phyloP scores from a whole-genome alignment of 2,797 vertebrate species.

The Centroberyx gerrardi region DNA sequence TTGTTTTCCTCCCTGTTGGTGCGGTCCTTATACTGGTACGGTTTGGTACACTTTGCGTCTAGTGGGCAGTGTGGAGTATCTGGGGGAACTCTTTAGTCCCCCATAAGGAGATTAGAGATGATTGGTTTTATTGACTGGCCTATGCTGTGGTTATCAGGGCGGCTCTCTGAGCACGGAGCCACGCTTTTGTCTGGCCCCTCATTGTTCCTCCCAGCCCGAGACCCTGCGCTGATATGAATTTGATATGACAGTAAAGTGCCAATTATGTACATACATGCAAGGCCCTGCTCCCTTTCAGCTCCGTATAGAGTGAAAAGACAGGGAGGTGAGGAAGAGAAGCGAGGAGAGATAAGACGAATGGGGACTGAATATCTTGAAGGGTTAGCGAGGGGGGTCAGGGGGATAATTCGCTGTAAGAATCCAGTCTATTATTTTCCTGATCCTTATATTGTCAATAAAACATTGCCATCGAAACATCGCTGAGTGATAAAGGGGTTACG shows the following conservation, averaged over 20 bases:
- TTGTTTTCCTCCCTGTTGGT: slow-evolving; percentile 44
- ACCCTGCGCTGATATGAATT: slow-evolving; percentile 82
- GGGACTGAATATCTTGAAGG: slow-evolving; percentile 49
- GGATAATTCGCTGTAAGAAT: slow-evolving; percentile 59
- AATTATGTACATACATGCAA: slow-evolving; percentile 83
- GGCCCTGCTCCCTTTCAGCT: slow-evolving; percentile 69
- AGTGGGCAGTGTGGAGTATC: slow-evolving; percentile 65
- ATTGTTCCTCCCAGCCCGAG: slow-evolving; percentile 72
- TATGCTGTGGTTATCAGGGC: slow-evolving; percentile 83
- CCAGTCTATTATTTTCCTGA: slow-evolving; percentile 62
- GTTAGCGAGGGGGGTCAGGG: slow-evolving; percentile 41
- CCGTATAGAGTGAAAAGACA: slow-evolving; percentile 44
- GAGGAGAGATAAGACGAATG: slow-evolving; percentile 57
- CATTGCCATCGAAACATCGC: slow-evolving; percentile 38
- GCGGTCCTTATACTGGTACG: slow-evolving; percentile 38
- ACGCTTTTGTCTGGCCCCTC: slow-evolving; percentile 77
- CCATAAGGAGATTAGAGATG: slow-evolving; percentile 84
- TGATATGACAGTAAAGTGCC: slow-evolving; percentile 87
- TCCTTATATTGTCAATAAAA: slow-evolving; percentile 69
- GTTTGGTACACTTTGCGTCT: slow-evolving; percentile 53
- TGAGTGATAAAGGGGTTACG: slow-evolving; percentile 60
- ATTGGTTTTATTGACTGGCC: slow-evolving; percentile 88
- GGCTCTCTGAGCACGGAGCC: slow-evolving; percentile 68
- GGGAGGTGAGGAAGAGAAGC: slow-evolving; percentile 54
- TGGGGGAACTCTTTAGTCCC: slow-evolving; percentile 78